Evolutionary conservation across 2,113 vertebrate species (phyloP).

Genomic region (Candoia aspera): DNA sequence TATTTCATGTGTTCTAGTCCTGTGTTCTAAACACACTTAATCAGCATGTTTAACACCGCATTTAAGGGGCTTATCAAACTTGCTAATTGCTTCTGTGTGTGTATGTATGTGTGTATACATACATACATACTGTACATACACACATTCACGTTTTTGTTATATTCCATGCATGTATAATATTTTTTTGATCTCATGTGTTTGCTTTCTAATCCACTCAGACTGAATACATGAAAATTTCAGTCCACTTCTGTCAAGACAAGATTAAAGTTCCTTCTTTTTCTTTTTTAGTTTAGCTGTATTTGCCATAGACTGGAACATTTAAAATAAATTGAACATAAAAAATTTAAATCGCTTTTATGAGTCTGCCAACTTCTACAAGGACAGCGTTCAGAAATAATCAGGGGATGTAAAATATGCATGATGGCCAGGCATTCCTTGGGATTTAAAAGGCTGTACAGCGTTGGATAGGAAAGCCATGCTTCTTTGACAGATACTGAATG

Average conservation of each 20-base stretch:
- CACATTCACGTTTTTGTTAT: neutral
- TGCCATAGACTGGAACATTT: neutral
- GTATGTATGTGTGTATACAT: neutral
- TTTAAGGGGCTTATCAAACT: neutral
- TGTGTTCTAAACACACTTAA: neutral
- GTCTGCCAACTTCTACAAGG: slow-evolving; percentile 45
- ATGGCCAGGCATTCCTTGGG: slow-evolving; percentile 35
- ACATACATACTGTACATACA: too few species aligned
- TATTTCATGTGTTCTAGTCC: too few species aligned
- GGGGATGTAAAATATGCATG: slow-evolving; percentile 42
- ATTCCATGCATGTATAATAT: neutral
- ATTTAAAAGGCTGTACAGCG: neutral
- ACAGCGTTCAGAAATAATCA: slow-evolving; percentile 31
- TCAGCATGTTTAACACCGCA: slow-evolving; percentile 5
- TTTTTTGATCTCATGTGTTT: slow-evolving; percentile 16
- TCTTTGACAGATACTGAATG: neutral
- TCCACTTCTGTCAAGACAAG: neutral
- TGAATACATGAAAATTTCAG: neutral
- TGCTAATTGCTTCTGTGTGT: neutral
- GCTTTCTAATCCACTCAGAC: neutral
- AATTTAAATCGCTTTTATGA: slow-evolving; percentile 47
- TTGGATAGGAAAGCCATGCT: slow-evolving; percentile 3
- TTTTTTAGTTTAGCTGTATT: slow-evolving; percentile 4
- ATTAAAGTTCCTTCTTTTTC: neutral
- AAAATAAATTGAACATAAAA: slow-evolving; percentile 63